Conservation (phyloP, 1,140 invertebrate genomes). For the Penaeus chinensis region DNA sequence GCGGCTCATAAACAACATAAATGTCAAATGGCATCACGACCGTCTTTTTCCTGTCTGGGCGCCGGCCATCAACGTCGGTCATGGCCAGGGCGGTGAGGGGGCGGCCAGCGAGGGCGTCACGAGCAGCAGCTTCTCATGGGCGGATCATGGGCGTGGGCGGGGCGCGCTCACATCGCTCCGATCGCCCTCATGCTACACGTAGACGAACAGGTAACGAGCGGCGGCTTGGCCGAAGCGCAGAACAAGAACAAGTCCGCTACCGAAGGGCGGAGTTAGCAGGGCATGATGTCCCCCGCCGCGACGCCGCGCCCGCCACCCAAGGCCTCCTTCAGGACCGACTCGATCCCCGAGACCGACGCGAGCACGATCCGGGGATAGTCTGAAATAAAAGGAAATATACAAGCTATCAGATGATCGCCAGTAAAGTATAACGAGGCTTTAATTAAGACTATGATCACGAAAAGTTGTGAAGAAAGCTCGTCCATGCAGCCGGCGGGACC, state of each 20-base stretch:
- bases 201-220: too few relatives aligned
- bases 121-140: background rate
- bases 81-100: slow-evolving; percentile 28
- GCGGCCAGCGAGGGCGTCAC: slow-evolving; percentile 12
- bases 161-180: too few relatives aligned
- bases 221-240: too few relatives aligned
- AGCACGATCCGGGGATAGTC: slow-evolving; percentile 30
- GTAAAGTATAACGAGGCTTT: slow-evolving; percentile 51
- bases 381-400: slow-evolving; percentile 30
- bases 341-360: background rate
- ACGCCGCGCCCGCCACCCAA: background rate
- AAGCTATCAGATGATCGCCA: slow-evolving; percentile 47
- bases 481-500: background rate
- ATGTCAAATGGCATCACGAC: slow-evolving; percentile 53
- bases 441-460: slow-evolving; percentile 55
- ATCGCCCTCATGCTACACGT: too few relatives aligned
- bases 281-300: background rate
- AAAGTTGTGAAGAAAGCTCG: slow-evolving; percentile 25
- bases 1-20: slow-evolving; percentile 59
- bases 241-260: too few relatives aligned
- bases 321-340: background rate
- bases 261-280: too few relatives aligned
- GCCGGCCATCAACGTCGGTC: slow-evolving; percentile 51
- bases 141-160: too few relatives aligned
- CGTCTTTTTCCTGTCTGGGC: slow-evolving; percentile 51